Evolutionary conservation across 2,888 invertebrate genomes (phyloP), one percentile per base, ranked within the genome.

Genomic region (Crioceris asparagi): DNA sequence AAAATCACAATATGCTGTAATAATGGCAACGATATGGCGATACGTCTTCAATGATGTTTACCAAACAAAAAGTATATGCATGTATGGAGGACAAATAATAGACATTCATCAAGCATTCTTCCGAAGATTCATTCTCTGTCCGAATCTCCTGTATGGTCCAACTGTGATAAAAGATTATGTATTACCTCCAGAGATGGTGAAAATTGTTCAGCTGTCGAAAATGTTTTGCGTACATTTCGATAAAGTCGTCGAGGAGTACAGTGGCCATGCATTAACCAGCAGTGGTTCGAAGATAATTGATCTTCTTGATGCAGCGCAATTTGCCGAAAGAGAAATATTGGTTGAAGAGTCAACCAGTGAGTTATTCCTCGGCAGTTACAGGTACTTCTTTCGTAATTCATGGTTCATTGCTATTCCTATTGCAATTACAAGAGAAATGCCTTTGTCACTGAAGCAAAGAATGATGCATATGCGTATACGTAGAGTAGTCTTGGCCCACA

Each of bases 391-490:
- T 40, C 49, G 49, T 18, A 58, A 60, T 35, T 50, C 57, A 2
- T 61, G 60, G 60, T 58, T 61, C 38, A 50, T 59, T 2, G 54
- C 55, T 1, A 43, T 61, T 36, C 53, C 52, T 1, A 54, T 57
- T n/a, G 42, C 46, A 1, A 39, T 50, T 2, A 48, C 47, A 8
- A 56, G 53, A 37, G 47, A 48, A n/a, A 51, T 56, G 52, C 45
- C 52, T 4, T 50, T 51, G 50, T 46, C 46, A 11, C 57, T 60
- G 33, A 50, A 51, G 14, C 58, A 59, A 43, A 35, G 57, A 10
- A 49, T 60, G 49, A 60, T 61, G 60, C 57, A 60, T 43, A 59
- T 61, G 60, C 44, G 61, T 26, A 36, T 61, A 6, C 44, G 60
- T n/a, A 44, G 60, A 23, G 52, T 61, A 4, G 54, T 59, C 10